A percentile compares a stretch with the other conserved stretches of the same genome.
phyloP scores from a whole-genome alignment of 1,140 invertebrate genomes.

The Nilaparvata lugens region DNA sequence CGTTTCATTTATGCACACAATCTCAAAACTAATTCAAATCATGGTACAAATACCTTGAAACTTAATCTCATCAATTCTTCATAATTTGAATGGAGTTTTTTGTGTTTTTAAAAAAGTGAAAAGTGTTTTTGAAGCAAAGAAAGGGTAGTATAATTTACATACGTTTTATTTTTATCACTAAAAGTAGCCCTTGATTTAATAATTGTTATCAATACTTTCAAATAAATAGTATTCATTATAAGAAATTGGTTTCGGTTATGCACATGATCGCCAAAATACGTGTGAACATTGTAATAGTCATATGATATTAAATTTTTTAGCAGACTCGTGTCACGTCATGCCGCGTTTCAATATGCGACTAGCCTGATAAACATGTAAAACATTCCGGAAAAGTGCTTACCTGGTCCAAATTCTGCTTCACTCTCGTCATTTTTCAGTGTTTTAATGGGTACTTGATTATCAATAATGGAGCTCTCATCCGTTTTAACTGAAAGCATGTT shows the following conservation, averaged over 20 bases:
- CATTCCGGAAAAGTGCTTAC: neutral
- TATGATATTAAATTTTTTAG: neutral
- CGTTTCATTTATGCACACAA: no score
- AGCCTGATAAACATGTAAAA: neutral
- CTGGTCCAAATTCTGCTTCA: constrained; percentile 14
- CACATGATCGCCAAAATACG: neutral
- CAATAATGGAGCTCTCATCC: constrained; percentile 7
- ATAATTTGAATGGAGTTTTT: no score
- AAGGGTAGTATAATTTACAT: no score
- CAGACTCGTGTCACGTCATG: no score
- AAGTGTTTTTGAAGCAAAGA: no score
- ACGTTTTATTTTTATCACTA: no score
- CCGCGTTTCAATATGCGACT: no score
- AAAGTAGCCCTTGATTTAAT: no score
- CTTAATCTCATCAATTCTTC: no score
- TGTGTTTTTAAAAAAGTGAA: no score
- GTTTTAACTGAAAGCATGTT: constrained; percentile 12
- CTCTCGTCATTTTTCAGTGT: constrained; percentile 13
- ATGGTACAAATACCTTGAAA: no score
- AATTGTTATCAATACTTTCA: neutral
- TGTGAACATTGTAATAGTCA: neutral
- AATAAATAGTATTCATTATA: neutral
- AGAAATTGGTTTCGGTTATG: neutral
- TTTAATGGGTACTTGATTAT: constrained; percentile 12
- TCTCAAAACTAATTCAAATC: no score